phyloP scores from a whole-genome alignment of 2,113 vertebrate genomes.

The Dromas ardeola region DNA sequence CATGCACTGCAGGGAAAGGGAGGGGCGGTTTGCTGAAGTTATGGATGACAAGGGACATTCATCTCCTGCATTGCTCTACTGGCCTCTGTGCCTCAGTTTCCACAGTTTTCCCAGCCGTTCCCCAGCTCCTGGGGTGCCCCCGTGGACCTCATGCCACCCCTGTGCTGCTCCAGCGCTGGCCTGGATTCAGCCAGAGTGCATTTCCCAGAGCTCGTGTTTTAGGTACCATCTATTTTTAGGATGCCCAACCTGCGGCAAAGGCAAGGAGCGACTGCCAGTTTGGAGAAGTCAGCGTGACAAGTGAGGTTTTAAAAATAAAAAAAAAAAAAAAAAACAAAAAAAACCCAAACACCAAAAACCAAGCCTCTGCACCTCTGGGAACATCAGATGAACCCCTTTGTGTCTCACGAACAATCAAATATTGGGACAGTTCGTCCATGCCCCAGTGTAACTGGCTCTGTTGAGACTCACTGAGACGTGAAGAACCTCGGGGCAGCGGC shows the following conservation, averaged over 20 bases:
- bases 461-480: fast-evolving
- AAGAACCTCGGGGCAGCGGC: neutral
- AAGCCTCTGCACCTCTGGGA: neutral
- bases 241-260: conserved; percentile 20
- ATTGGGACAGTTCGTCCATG: neutral
- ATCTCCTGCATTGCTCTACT: neutral
- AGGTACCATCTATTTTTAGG: conserved; percentile 46
- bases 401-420: neutral
- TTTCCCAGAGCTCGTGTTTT: neutral
- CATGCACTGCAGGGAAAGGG: fast-evolving
- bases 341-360: neutral
- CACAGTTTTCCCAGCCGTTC: neutral
- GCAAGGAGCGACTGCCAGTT: neutral
- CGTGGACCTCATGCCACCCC: neutral
- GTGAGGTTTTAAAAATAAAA: neutral
- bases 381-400: neutral
- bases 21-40: neutral
- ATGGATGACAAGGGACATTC: neutral
- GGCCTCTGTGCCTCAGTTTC: neutral
- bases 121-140: neutral
- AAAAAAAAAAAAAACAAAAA: neutral
- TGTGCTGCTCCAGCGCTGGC: neutral
- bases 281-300: neutral
- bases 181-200: neutral
- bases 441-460: neutral